Evolutionary conservation across 2,113 vertebrate genomes (phyloP).

Genomic region (Hystrix brachyura): DNA sequence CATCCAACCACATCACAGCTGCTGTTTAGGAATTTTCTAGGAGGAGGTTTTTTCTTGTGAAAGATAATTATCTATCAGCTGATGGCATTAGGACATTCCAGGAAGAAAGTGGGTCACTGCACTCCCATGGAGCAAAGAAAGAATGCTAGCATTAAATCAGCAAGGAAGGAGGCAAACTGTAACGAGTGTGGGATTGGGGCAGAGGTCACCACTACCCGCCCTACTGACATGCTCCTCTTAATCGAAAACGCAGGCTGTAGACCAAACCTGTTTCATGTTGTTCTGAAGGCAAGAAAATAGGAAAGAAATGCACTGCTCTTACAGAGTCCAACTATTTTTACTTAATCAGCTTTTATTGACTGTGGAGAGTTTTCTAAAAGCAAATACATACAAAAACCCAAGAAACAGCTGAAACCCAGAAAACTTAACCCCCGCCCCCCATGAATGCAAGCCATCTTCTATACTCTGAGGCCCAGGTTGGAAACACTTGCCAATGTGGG

Average conservation of each 20-base stretch:
- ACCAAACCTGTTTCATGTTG: background rate
- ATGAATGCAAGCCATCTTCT: conserved; percentile 12
- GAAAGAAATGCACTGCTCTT: background rate
- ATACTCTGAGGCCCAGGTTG: background rate
- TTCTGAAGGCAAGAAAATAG: conserved; percentile 41
- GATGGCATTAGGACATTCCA: background rate
- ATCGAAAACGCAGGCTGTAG: background rate
- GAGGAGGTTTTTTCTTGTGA: conserved; percentile 40
- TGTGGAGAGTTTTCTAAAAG: conserved; percentile 45
- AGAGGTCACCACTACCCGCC: background rate
- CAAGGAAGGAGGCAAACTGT: background rate
- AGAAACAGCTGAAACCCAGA: background rate
- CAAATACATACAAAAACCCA: conserved; percentile 39
- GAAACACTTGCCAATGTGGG: background rate
- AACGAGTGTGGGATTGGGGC: background rate
- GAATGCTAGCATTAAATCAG: background rate
- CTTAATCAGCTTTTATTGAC: conserved; percentile 28
- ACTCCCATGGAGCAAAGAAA: conserved; percentile 7
- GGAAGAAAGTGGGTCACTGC: conserved; percentile 47
- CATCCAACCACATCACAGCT: background rate
- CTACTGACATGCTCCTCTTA: background rate
- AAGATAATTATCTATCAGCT: conserved; percentile 10
- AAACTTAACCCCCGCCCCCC: background rate
- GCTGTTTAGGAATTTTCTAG: conserved; percentile 2
- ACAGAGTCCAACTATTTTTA: background rate